Evolutionary conservation across 1,140 invertebrate genomes (phyloP).

Genomic region (Drosophila hydei): DNA sequence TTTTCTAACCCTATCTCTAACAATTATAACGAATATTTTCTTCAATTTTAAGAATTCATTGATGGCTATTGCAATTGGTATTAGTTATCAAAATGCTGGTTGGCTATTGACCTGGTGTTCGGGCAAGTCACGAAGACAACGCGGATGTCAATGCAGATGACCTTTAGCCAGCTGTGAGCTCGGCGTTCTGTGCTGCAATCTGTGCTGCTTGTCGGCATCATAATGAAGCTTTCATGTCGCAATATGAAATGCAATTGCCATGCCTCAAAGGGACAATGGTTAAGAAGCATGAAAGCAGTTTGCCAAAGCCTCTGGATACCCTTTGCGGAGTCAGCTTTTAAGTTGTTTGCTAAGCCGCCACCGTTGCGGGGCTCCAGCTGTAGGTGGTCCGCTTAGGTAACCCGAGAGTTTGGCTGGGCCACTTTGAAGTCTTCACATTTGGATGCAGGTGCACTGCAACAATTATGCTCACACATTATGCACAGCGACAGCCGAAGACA

Average conservation of each 20-base stretch:
- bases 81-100: constrained; percentile 20
- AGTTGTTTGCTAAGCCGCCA: constrained; percentile 11
- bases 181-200: constrained; percentile 20
- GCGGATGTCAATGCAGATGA: constrained; percentile 18
- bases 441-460: constrained; percentile 53
- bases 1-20: no score
- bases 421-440: constrained; percentile 13
- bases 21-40: not conserved
- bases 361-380: not conserved
- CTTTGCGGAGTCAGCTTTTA: not conserved
- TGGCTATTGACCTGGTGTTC: constrained; percentile 30
- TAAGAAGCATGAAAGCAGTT: not conserved
- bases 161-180: constrained; percentile 30
- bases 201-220: constrained; percentile 10
- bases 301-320: constrained; percentile 13
- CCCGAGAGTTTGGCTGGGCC: constrained; percentile 13
- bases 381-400: constrained; percentile 38
- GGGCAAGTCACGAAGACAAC: constrained; percentile 28
- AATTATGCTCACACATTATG: constrained; percentile 71
- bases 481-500: constrained; percentile 50
- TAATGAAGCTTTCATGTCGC: constrained; percentile 12
- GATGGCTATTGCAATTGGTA: not conserved
- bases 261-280: not conserved
- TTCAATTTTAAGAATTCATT: not conserved
- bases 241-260: constrained; percentile 8